These are phyloP conservation scores for Saguinus midas DNA, from an alignment of 2,113 vertebrate genomes.

Conservation along the genomic window DNA sequence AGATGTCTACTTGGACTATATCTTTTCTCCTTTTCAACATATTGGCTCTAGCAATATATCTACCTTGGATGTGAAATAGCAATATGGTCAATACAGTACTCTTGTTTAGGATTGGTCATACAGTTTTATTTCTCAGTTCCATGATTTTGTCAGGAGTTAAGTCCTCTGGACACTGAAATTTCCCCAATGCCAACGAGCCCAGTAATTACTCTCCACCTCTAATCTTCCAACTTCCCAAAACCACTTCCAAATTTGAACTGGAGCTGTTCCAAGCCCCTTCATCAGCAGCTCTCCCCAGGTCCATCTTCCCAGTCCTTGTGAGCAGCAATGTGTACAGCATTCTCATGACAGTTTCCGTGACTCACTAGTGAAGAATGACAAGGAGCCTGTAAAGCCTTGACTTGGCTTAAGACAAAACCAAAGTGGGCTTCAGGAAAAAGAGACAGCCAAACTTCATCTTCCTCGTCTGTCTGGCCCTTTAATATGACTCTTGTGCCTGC, in stretches of 20 bases:
- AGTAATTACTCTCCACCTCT: conserved; percentile 86
- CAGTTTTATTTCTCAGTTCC: conserved; percentile 84
- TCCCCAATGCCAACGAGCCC: conserved; percentile 84
- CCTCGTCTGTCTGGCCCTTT: not conserved
- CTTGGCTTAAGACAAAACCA: conserved; percentile 84
- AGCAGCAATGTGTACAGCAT: conserved; percentile 85
- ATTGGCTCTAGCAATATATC: conserved; percentile 82
- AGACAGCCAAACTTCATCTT: conserved; percentile 82
- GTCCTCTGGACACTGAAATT: conserved; percentile 83
- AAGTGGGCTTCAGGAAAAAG: conserved; percentile 91
- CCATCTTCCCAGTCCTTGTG: conserved; percentile 85
- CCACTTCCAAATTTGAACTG: conserved; percentile 65
- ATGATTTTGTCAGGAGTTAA: conserved; percentile 77
- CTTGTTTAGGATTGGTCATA: conserved; percentile 84
- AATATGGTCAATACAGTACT: conserved; percentile 87
- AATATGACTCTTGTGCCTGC: not conserved
- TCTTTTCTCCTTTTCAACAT: conserved; percentile 79
- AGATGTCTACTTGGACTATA: conserved; percentile 86
- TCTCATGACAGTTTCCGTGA: conserved; percentile 75
- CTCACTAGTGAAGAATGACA: conserved; percentile 85
- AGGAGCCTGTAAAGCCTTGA: conserved; percentile 88
- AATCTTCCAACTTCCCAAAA: conserved; percentile 85
- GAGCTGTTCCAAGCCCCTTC: conserved; percentile 71
- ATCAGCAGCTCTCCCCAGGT: conserved; percentile 82
- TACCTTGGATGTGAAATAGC: conserved; percentile 86